Evolutionary conservation across 2,113 vertebrate species (phyloP).

Genomic region (Elgaria multicarinata): DNA sequence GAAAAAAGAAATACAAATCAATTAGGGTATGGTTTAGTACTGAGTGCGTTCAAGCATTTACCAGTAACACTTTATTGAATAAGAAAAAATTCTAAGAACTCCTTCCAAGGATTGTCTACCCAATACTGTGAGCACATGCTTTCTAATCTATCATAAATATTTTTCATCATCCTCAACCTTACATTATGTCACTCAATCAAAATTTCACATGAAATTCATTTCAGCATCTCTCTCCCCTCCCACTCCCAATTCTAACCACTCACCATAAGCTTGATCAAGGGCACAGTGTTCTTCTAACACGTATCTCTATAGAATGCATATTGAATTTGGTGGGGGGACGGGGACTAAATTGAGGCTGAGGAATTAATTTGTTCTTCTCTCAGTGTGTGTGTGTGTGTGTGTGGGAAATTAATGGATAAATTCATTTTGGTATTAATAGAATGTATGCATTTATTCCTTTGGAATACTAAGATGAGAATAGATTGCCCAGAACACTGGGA

Average conservation of each 20-base stretch:
- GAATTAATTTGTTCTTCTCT: slow-evolving; percentile 35
- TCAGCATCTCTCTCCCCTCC: background rate
- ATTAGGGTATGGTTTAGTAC: background rate
- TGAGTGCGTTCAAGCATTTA: slow-evolving; percentile 9
- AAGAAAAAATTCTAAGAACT: slow-evolving; percentile 11
- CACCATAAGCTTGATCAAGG: slow-evolving; percentile 14
- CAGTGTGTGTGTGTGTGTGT: background rate
- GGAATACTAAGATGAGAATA: background rate
- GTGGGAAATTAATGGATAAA: slow-evolving; percentile 13
- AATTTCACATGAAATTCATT: background rate
- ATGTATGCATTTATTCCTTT: background rate
- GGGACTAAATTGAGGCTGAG: slow-evolving; percentile 16
- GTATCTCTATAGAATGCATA: slow-evolving; percentile 8
- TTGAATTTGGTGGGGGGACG: background rate
- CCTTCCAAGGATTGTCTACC: background rate
- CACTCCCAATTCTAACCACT: background rate
- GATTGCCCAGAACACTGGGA: slow-evolving; percentile 5
- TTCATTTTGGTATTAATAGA: slow-evolving; percentile 27
- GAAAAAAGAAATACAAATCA: background rate
- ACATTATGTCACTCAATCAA: background rate
- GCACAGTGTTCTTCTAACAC: background rate
- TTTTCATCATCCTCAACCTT: background rate
- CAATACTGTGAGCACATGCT: background rate
- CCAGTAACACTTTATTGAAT: slow-evolving; percentile 12
- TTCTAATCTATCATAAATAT: background rate